These are phyloP conservation scores for Steinernema hermaphroditum DNA, from an alignment of 2,888 invertebrate genomes.

Conservation along the genomic window DNA sequence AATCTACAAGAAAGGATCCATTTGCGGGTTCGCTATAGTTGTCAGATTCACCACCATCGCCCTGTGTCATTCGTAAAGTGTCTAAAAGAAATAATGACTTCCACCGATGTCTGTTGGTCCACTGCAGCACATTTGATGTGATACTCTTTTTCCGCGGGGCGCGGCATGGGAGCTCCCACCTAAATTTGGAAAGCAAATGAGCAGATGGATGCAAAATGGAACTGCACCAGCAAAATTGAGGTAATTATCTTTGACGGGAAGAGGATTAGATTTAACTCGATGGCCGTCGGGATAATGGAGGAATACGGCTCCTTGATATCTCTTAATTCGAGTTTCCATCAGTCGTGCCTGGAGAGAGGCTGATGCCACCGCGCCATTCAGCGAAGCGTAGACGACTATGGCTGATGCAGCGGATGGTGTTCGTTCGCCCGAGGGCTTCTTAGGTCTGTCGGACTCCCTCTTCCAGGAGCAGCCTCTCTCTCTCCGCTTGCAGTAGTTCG, in stretches of 20 bases:
- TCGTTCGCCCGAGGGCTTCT: slow-evolving; percentile 26
- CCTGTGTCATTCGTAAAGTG: no score
- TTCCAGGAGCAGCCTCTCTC: slow-evolving; percentile 10
- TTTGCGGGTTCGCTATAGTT: no score
- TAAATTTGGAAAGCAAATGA: slow-evolving; percentile 20
- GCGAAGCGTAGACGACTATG: not conserved
- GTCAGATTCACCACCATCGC: no score
- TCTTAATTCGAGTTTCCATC: slow-evolving; percentile 20
- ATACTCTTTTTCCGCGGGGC: not conserved
- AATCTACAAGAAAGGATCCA: no score
- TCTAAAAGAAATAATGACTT: no score
- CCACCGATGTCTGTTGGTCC: no score
- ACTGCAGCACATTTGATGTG: no score
- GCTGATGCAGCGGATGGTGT: not conserved
- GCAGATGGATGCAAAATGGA: slow-evolving; percentile 16
- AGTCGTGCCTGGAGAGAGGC: not conserved
- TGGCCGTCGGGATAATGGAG: slow-evolving; percentile 19
- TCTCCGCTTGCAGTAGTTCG: slow-evolving; percentile 14
- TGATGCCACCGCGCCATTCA: not conserved
- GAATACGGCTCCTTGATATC: slow-evolving; percentile 22
- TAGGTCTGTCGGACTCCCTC: slow-evolving; percentile 18
- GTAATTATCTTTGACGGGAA: slow-evolving; percentile 31
- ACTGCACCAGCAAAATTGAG: slow-evolving; percentile 22
- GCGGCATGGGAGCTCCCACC: slow-evolving; percentile 1
- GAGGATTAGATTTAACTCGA: slow-evolving; percentile 22